These are phyloP conservation scores for Drosophila niveifrons DNA, from an alignment of 2,888 invertebrate genomes.

Conservation along the genomic window DNA sequence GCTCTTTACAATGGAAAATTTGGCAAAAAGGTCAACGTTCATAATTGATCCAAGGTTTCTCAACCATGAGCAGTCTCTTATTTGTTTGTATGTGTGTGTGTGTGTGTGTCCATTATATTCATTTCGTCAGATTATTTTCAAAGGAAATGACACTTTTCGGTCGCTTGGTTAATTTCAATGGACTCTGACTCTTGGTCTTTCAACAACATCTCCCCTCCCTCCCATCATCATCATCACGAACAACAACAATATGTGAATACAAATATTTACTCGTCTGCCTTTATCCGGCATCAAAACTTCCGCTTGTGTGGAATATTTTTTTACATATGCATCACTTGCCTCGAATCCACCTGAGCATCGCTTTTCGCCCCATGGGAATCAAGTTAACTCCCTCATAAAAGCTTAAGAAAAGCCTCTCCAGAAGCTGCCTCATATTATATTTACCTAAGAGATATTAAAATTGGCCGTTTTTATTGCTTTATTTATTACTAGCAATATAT, in stretches of 20 bases:
- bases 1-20: constrained; percentile 58
- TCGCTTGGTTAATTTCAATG: constrained; percentile 33
- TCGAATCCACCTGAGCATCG: background rate
- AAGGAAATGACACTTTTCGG: constrained; percentile 51
- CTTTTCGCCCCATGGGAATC: background rate
- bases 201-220: background rate
- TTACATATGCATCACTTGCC: constrained; percentile 40
- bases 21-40: constrained; percentile 74
- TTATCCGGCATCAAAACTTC: constrained; percentile 44
- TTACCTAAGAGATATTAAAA: background rate
- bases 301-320: constrained; percentile 38
- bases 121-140: constrained; percentile 49
- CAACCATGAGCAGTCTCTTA: constrained; percentile 17
- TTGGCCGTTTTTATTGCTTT: background rate
- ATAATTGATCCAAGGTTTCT: constrained; percentile 60
- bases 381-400: background rate
- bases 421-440: background rate
- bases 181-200: background rate
- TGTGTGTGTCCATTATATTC: constrained; percentile 15
- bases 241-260: background rate
- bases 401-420: background rate
- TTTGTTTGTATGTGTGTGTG: background rate
- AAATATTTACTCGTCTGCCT: constrained; percentile 39
- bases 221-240: no score
- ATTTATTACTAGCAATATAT: background rate